These are phyloP conservation scores for Nymphalis urticae DNA, from an alignment of 2,888 invertebrate species.

Conservation along the genomic window DNA sequence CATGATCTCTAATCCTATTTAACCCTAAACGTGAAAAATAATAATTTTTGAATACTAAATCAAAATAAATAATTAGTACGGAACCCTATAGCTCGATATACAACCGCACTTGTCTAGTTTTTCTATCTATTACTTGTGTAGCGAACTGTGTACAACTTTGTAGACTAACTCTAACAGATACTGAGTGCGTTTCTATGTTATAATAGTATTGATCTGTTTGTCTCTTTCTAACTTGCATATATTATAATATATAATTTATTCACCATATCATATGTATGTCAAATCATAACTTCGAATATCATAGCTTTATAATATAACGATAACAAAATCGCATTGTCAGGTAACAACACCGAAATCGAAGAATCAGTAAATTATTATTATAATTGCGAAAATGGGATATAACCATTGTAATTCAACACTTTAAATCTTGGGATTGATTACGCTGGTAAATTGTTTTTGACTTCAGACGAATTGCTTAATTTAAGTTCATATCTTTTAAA, in stretches of 20 bases:
- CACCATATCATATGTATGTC: not conserved
- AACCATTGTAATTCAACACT: no score
- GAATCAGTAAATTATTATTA: no score
- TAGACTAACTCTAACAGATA: conserved; percentile 15
- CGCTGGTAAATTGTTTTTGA: not conserved
- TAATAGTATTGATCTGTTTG: conserved; percentile 25
- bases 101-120: not conserved
- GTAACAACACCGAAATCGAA: no score
- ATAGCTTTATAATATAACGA: no score
- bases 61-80: not conserved
- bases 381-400: no score
- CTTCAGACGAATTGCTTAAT: not conserved
- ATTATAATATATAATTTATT: conserved; percentile 2
- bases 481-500: not conserved
- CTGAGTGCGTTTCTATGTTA: conserved; percentile 22
- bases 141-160: conserved; percentile 8
- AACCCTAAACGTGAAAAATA: no score
- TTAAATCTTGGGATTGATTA: not conserved
- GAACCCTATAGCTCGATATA: not conserved
- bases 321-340: no score
- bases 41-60: no score
- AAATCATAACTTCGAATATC: not conserved
- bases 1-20: no score
- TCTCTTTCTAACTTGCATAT: conserved; percentile 11
- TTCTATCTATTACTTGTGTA: conserved; percentile 8